These are phyloP conservation scores for Pristionchus maxplancki DNA, from an alignment of 2,888 invertebrate species.

Conservation along the genomic window DNA sequence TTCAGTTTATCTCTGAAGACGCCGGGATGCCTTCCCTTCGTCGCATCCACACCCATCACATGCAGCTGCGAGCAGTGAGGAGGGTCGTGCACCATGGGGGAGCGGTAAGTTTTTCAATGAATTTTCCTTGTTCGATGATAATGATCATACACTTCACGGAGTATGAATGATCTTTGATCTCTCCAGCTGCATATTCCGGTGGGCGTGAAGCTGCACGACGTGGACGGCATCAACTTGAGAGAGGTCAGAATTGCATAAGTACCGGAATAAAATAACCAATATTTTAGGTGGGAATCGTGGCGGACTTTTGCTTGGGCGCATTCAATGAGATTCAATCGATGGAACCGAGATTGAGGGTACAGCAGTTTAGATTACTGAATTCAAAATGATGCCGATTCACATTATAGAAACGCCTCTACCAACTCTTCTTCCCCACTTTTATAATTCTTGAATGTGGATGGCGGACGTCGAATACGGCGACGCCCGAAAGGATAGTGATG, in stretches of 20 bases:
- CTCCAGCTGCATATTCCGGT: neutral
- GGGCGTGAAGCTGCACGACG: conserved; percentile 19
- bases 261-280: no score
- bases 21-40: conserved; percentile 5
- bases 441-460: conserved; percentile 38
- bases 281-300: conserved; percentile 10
- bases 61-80: conserved; percentile 47
- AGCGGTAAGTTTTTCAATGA: neutral
- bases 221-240: conserved; percentile 19
- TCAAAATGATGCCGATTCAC: no score
- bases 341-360: conserved; percentile 15
- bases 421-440: conserved; percentile 26
- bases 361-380: neutral
- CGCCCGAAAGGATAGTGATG: neutral
- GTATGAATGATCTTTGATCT: neutral
- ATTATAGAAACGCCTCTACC: conserved; percentile 16
- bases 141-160: neutral
- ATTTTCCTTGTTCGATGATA: no score
- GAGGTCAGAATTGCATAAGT: neutral
- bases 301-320: conserved; percentile 30
- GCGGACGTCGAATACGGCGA: neutral
- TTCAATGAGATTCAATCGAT: conserved; percentile 18
- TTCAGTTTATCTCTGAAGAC: conserved; percentile 50
- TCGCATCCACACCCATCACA: conserved; percentile 42
- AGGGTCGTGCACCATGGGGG: conserved; percentile 38